A percentile compares a stretch with the other conserved stretches of the same genome.
phyloP scores from a whole-genome alignment of 1,140 invertebrate genomes.

The Diorhabda elongata region DNA sequence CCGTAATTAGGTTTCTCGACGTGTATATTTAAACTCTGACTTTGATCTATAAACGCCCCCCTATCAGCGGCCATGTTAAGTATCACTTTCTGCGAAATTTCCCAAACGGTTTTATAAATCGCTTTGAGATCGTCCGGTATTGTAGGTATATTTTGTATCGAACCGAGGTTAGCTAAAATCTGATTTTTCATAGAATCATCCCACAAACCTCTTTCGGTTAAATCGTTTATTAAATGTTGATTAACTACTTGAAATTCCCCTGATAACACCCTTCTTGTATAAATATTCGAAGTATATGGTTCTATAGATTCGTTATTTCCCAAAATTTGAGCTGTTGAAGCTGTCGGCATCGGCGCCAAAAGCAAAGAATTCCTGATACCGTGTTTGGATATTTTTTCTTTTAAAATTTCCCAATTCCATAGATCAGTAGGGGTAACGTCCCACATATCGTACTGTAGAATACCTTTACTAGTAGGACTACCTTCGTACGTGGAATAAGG shows the following conservation, averaged over 20 bases:
- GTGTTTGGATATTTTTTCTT: constrained; percentile 82
- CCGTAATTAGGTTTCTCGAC: constrained; percentile 90
- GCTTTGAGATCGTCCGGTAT: constrained; percentile 87
- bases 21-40: constrained; percentile 94
- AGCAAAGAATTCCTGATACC: constrained; percentile 94
- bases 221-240: constrained; percentile 90
- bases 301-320: constrained; percentile 99
- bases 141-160: constrained; percentile 83
- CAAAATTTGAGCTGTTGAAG: constrained; percentile 97
- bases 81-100: constrained; percentile 89
- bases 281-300: constrained; percentile 97
- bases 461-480: constrained; percentile 90
- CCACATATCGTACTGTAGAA: constrained; percentile 99
- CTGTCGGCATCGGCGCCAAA: constrained; percentile 97
- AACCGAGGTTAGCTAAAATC: constrained; percentile 88
- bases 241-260: constrained; percentile 77
- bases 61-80: constrained; percentile 97
- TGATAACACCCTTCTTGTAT: constrained; percentile 87
- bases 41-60: constrained; percentile 97
- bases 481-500: constrained; percentile 90
- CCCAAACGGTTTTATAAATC: constrained; percentile 98
- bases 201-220: constrained; percentile 90
- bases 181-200: constrained; percentile 95
- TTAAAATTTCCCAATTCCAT: constrained; percentile 86
- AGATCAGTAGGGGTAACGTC: constrained; percentile 79